Evolutionary conservation across 2,888 invertebrate species (phyloP), one percentile per base, ranked within the genome.

Genomic region (Mythimna loreyi): DNA sequence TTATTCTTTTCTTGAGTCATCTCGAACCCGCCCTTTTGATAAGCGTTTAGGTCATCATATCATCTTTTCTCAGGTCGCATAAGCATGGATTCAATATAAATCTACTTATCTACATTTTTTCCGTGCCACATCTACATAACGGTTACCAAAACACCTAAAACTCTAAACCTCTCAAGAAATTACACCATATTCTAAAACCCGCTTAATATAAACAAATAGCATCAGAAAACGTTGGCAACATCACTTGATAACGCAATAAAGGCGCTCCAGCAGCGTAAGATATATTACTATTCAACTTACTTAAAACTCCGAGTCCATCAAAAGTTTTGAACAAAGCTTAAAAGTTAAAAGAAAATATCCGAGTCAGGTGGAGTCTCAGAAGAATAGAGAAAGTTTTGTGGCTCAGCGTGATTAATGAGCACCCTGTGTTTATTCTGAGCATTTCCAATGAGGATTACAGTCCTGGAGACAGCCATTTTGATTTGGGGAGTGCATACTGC

Each of bases 291-390:
- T 95, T 94, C 93, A 94, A 95, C 92, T 93, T 92, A 94, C 93
- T 95, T 94, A 94, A 94, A 95, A 94, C 94, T 94, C 92, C 87
- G 92, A 95, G 94, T 94, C 94, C 93, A 95, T 95, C 95, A 94
- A 93, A 94, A 94, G 91, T 95, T 94, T 89, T 87, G 91, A 94
- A 93, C 92, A 92, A 93, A 93, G 94, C 95, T 96, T 95, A 95
- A 94, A 95, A 95, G 95, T 95, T 95, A 95, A 94, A 94, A 94
- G 94, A 95, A 95, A 95, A 94, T 94, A 94, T 92, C 92, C 92
- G 87, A 94, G 93, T 94, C 94, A 94, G 95, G 94, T 95, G 91
- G 91, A 93, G 93, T 91, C 90, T 87, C 89, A 84, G 88, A 88
- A 90, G 92, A 92, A 94, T 93, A 94, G 94, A 92, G 91, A 91